Evolutionary conservation across 2,888 invertebrate species (phyloP).

Genomic region (Brenthis hecate): DNA sequence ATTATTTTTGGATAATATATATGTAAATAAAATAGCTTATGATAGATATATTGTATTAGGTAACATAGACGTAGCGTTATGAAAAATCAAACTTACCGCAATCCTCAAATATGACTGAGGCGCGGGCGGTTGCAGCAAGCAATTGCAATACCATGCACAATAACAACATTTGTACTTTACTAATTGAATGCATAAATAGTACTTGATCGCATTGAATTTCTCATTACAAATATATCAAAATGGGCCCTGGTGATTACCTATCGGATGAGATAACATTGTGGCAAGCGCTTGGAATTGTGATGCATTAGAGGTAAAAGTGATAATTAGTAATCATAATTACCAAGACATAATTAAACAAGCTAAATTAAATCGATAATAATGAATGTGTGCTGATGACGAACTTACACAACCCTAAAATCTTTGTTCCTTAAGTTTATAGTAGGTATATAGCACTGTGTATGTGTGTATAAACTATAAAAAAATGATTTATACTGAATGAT

Average conservation of each 20-base stretch:
- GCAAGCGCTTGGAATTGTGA: conserved; percentile 46
- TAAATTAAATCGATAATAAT: conserved; percentile 1
- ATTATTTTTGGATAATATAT: background rate
- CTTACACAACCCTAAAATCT: too few species aligned
- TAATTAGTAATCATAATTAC: conserved; percentile 27
- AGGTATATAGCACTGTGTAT: too few species aligned
- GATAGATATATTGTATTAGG: background rate
- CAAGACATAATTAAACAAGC: conserved; percentile 5
- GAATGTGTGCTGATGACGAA: too few species aligned
- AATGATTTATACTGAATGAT: too few species aligned
- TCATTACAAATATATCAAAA: conserved; percentile 37
- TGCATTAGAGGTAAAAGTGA: conserved; percentile 36
- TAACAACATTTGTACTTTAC: conserved; percentile 49
- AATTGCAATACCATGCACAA: conserved; percentile 48
- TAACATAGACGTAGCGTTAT: conserved; percentile 1
- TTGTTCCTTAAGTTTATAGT: too few species aligned
- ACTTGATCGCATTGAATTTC: conserved; percentile 31
- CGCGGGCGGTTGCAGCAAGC: conserved; percentile 44
- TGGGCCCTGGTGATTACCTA: conserved; percentile 47
- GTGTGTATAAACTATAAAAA: too few species aligned
- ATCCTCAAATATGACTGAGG: conserved; percentile 64
- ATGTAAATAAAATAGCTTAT: too few species aligned
- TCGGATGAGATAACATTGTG: conserved; percentile 58
- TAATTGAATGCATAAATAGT: conserved; percentile 37
- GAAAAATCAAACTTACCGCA: conserved; percentile 58